Conservation (phyloP, 2,888 invertebrate species). For the Apotomis turbidana region DNA sequence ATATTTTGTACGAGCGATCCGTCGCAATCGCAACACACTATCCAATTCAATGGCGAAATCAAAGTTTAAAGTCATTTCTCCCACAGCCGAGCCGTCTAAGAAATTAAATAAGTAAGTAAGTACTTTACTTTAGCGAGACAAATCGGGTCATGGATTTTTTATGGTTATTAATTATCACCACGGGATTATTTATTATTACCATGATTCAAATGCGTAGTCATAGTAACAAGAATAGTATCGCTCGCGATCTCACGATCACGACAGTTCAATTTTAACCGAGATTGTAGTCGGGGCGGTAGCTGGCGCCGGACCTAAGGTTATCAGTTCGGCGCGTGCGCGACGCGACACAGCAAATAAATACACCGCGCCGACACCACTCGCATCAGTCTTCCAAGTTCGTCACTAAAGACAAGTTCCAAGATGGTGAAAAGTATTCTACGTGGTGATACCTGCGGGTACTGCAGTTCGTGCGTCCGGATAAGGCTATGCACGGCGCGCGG, state of each 20-base stretch:
- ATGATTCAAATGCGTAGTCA: background rate
- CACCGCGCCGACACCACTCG: slow-evolving; percentile 53
- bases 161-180: too few relatives aligned
- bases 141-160: too few relatives aligned
- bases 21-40: too few relatives aligned
- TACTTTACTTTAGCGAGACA: too few relatives aligned
- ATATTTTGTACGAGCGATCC: too few relatives aligned
- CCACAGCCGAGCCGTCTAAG: background rate
- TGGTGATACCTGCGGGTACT: slow-evolving; percentile 77
- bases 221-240: slow-evolving; percentile 8
- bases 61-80: too few relatives aligned
- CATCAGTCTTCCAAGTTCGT: slow-evolving; percentile 65
- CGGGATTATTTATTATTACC: background rate
- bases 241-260: slow-evolving; percentile 8
- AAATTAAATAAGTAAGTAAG: too few relatives aligned
- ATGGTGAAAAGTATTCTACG: slow-evolving; percentile 71
- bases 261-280: slow-evolving; percentile 9
- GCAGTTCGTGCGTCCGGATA: slow-evolving; percentile 75
- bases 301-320: slow-evolving; percentile 77
- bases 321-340: slow-evolving; percentile 78
- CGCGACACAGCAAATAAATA: slow-evolving; percentile 70
- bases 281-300: slow-evolving; percentile 42
- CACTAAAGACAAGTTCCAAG: slow-evolving; percentile 53
- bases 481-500: slow-evolving; percentile 73
- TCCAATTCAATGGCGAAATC: too few relatives aligned